Percentiles rank a stretch among this genome's conserved stretches.
Evolutionary conservation across 2,888 invertebrate genomes (phyloP).

Genomic region (Ochropleura leucogaster): DNA sequence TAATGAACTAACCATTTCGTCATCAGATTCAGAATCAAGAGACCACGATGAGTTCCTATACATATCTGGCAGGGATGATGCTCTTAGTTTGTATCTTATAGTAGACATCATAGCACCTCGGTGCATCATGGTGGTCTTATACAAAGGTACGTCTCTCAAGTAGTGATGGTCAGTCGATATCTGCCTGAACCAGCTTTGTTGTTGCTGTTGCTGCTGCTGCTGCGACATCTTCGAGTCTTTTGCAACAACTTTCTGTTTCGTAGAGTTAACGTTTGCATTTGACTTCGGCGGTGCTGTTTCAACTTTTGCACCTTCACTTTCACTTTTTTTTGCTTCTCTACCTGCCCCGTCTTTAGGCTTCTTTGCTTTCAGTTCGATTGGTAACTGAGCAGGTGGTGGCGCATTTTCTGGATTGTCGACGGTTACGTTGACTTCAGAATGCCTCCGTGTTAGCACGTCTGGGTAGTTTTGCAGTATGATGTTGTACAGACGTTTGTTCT

Average conservation of each 20-base stretch:
- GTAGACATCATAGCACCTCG: constrained; percentile 96
- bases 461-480: constrained; percentile 94
- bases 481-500: constrained; percentile 92
- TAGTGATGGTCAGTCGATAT: constrained; percentile 92
- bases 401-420: constrained; percentile 68
- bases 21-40: constrained; percentile 90
- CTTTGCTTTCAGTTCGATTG: constrained; percentile 75
- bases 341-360: constrained; percentile 65
- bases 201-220: constrained; percentile 57
- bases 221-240: constrained; percentile 55
- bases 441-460: constrained; percentile 91
- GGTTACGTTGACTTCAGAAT: constrained; percentile 90
- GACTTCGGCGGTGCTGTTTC: constrained; percentile 45
- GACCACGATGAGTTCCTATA: constrained; percentile 96
- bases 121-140: constrained; percentile 95
- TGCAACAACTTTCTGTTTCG: constrained; percentile 52
- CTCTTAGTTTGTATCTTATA: constrained; percentile 94
- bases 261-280: constrained; percentile 56
- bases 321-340: constrained; percentile 60
- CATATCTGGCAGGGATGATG: constrained; percentile 97
- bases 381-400: constrained; percentile 78
- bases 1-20: constrained; percentile 82
- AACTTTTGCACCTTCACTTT: constrained; percentile 62
- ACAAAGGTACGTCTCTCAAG: constrained; percentile 92
- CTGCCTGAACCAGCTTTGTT: constrained; percentile 84